A percentile compares a stretch with the other conserved stretches of the same genome.
phyloP scores from a whole-genome alignment of 2,113 vertebrate species.

The Rostratula benghalensis region DNA sequence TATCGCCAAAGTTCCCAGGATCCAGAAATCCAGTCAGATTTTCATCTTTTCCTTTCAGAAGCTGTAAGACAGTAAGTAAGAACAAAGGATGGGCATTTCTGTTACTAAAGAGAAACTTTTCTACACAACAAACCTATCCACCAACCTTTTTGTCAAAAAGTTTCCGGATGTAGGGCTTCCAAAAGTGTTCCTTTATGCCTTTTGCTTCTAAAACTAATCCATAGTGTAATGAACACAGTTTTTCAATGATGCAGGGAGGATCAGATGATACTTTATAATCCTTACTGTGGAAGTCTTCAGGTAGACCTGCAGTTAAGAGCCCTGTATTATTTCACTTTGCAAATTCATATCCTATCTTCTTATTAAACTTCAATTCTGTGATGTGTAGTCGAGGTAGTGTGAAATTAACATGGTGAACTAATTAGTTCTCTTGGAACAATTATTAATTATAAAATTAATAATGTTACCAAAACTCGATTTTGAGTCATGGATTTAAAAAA shows the following conservation, averaged over 20 bases:
- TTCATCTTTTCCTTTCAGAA: conserved; percentile 91
- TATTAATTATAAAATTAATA: neutral
- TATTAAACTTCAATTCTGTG: neutral
- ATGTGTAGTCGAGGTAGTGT: neutral
- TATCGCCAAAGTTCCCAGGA: conserved; percentile 91
- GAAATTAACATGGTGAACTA: neutral
- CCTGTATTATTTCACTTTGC: neutral
- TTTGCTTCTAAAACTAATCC: conserved; percentile 94
- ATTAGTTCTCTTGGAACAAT: neutral
- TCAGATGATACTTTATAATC: conserved; percentile 82
- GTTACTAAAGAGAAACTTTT: neutral
- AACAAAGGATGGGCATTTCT: neutral
- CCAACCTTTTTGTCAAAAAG: conserved; percentile 92
- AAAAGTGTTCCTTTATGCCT: conserved; percentile 95
- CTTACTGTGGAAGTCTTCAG: conserved; percentile 86
- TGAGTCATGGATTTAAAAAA: neutral
- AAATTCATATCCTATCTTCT: neutral
- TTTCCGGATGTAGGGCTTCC: conserved; percentile 93
- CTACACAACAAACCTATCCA: neutral
- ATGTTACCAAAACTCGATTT: neutral
- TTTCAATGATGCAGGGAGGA: conserved; percentile 88
- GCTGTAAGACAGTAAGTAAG: conserved; percentile 71
- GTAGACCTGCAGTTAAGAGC: conserved; percentile 76
- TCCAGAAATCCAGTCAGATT: conserved; percentile 90
- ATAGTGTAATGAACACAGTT: conserved; percentile 88